Conservation (phyloP, 1,140 invertebrate species). For the Octopus bimaculoides region DNA sequence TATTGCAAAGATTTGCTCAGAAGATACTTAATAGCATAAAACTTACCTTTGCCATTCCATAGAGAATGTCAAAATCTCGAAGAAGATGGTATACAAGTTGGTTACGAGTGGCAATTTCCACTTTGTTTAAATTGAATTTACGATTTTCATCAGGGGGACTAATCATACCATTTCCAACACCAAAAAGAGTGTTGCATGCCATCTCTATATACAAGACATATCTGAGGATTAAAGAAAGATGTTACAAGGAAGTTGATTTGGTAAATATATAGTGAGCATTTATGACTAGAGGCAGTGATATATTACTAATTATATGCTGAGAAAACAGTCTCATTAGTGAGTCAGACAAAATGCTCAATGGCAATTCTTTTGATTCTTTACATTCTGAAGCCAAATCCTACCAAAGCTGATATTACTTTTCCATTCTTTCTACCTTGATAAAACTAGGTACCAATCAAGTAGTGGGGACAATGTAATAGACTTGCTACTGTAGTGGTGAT, state of each 20-base stretch:
- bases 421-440: too few species aligned
- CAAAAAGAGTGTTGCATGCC: slow-evolving; percentile 61
- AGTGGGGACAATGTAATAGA: too few species aligned
- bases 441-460: too few species aligned
- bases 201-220: slow-evolving; percentile 58
- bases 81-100: slow-evolving; percentile 55
- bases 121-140: slow-evolving; percentile 53
- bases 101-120: slow-evolving; percentile 59
- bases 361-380: too few species aligned
- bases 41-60: slow-evolving; percentile 54
- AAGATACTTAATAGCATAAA: too few species aligned
- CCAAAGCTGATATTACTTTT: too few species aligned
- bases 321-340: too few species aligned
- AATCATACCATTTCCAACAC: slow-evolving; percentile 56
- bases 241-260: too few species aligned
- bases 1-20: too few species aligned
- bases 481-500: too few species aligned
- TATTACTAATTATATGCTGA: slow-evolving; percentile 3
- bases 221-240: slow-evolving; percentile 29
- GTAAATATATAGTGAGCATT: not conserved
- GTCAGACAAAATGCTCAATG: too few species aligned
- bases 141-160: slow-evolving; percentile 54
- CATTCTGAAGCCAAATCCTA: too few species aligned
- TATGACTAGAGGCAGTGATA: slow-evolving; percentile 9
- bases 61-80: slow-evolving; percentile 58